Evolutionary conservation across 2,888 invertebrate species (phyloP).

Genomic region (Chrysolina haemoptera): DNA sequence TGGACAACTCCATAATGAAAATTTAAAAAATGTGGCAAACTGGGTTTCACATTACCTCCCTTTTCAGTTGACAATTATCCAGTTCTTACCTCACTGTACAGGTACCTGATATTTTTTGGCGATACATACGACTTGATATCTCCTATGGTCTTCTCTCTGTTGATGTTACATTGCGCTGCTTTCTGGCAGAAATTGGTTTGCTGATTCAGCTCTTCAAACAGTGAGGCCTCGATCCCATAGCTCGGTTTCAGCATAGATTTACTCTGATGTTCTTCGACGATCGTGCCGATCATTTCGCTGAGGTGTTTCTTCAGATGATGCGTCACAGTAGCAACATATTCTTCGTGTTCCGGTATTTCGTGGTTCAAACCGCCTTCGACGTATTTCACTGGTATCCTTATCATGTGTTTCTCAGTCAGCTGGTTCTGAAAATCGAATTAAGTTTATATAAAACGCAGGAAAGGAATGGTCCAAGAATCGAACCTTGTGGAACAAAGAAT

Average conservation of each 20-base stretch:
- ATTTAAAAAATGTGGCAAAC: too few relatives aligned
- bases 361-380: slow-evolving; percentile 71
- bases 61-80: too few relatives aligned
- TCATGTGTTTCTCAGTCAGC: slow-evolving; percentile 82
- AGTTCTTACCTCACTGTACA: too few relatives aligned
- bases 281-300: slow-evolving; percentile 78
- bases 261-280: slow-evolving; percentile 78
- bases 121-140: slow-evolving; percentile 77
- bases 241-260: slow-evolving; percentile 74
- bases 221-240: slow-evolving; percentile 75
- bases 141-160: slow-evolving; percentile 79
- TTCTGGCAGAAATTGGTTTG: slow-evolving; percentile 82
- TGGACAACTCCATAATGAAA: too few relatives aligned
- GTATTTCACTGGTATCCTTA: slow-evolving; percentile 73
- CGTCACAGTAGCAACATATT: slow-evolving; percentile 77
- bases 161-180: slow-evolving; percentile 79
- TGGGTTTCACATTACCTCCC: too few relatives aligned
- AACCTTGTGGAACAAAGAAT: background rate
- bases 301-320: slow-evolving; percentile 79
- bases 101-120: background rate
- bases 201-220: slow-evolving; percentile 80
- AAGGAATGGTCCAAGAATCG: background rate
- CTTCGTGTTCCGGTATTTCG: slow-evolving; percentile 73
- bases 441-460: background rate
- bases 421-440: slow-evolving; percentile 72